These are phyloP conservation scores for Sorex fumeus DNA, from an alignment of 2,113 vertebrate species.

Conservation along the genomic window DNA sequence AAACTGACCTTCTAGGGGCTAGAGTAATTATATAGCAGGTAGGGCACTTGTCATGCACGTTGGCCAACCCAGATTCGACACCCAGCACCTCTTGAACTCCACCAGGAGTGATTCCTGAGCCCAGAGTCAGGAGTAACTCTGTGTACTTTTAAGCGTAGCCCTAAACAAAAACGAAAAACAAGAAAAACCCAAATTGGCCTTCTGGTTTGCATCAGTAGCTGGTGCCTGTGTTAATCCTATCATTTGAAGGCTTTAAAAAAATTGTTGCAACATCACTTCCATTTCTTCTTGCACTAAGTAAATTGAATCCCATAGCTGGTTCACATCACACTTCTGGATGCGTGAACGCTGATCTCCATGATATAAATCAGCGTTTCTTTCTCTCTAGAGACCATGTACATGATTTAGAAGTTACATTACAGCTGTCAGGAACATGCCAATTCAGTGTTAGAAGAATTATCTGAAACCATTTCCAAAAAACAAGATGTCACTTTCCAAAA, in stretches of 20 bases:
- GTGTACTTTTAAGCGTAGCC: no score
- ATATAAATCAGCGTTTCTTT: slow-evolving; percentile 49
- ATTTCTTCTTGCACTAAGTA: slow-evolving; percentile 83
- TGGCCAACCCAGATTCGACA: no score
- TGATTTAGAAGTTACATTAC: neutral
- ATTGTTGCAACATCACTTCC: slow-evolving; percentile 76
- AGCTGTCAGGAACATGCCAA: slow-evolving; percentile 64
- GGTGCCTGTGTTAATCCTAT: slow-evolving; percentile 79
- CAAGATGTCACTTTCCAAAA: neutral
- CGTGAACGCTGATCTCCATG: slow-evolving; percentile 72
- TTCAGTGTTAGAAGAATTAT: slow-evolving; percentile 71
- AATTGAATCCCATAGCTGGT: slow-evolving; percentile 84
- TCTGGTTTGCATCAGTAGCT: slow-evolving; percentile 79
- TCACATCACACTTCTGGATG: slow-evolving; percentile 44
- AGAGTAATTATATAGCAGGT: no score
- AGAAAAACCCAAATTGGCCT: slow-evolving; percentile 64
- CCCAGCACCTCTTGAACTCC: no score
- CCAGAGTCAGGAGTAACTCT: no score
- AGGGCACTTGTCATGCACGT: no score
- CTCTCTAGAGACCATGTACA: slow-evolving; percentile 65
- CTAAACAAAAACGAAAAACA: no score
- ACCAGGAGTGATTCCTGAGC: no score
- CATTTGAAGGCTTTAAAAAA: slow-evolving; percentile 42
- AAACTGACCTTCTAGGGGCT: neutral
- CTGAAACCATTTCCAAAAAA: neutral